Percentiles rank a stretch among this genome's conserved stretches.
These are phyloP conservation scores for Mechanitis messenoides DNA, from an alignment of 2,888 invertebrate species.

Conservation along the genomic window DNA sequence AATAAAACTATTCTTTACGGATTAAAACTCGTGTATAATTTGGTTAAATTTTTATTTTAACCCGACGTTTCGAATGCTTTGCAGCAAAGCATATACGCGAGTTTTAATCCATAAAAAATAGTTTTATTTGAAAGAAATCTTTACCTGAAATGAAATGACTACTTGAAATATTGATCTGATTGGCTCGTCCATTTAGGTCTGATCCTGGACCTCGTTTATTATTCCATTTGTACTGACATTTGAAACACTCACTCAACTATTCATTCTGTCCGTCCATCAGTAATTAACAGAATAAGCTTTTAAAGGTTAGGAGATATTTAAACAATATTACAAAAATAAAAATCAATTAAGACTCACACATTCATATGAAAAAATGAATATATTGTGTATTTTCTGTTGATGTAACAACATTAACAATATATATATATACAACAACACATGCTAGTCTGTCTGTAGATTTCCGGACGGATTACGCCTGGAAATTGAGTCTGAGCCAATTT, in stretches of 20 bases:
- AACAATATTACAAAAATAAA: not conserved
- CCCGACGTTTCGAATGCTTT: too few species aligned
- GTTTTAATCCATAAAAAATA: not conserved
- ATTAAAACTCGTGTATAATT: too few species aligned
- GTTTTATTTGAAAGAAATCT: not conserved
- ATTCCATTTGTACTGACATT: constrained; percentile 71
- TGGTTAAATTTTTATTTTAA: too few species aligned
- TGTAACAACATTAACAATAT: not conserved
- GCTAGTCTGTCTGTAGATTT: constrained; percentile 18
- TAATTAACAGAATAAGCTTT: constrained; percentile 4
- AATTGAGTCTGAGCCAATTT: constrained; percentile 39
- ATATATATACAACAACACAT: not conserved
- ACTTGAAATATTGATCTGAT: constrained; percentile 16
- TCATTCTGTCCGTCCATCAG: constrained; percentile 42
- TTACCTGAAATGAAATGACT: not conserved
- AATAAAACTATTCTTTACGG: too few species aligned
- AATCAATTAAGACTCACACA: too few species aligned
- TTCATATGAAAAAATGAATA: too few species aligned
- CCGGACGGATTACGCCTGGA: constrained; percentile 32
- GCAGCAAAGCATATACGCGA: too few species aligned
- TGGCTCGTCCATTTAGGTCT: constrained; percentile 29
- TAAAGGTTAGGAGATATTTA: constrained; percentile 14
- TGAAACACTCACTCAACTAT: constrained; percentile 49
- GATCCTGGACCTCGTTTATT: constrained; percentile 45
- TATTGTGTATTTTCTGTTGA: not conserved